Percentiles rank a stretch among this genome's conserved stretches.
Conservation (phyloP, 1,140 invertebrate genomes). For the Formica selysi region DNA sequence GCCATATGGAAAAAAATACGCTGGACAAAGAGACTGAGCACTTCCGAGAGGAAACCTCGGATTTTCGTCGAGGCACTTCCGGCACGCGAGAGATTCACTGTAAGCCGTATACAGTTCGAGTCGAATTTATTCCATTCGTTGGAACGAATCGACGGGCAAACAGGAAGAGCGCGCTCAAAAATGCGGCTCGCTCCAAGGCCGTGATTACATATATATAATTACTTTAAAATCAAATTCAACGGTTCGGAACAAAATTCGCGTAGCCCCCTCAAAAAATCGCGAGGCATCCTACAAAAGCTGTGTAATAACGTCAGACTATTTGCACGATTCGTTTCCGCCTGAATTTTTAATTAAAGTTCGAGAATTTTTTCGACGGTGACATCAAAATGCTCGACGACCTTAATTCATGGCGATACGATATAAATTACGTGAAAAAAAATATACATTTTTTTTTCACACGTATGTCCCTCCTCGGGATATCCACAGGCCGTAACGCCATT, state of each 20-base stretch:
- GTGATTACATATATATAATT: background rate
- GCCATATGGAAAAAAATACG: constrained; percentile 29
- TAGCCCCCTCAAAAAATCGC: no score
- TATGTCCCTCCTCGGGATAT: background rate
- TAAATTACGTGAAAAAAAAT: background rate
- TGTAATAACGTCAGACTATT: no score
- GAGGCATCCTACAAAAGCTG: no score
- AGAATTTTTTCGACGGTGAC: no score
- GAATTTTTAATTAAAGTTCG: no score
- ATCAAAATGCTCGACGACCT: background rate
- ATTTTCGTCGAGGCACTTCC: constrained; percentile 47
- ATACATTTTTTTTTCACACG: background rate
- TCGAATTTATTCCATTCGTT: background rate
- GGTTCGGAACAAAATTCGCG: background rate
- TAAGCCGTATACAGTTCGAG: constrained; percentile 1
- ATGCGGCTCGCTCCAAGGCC: constrained; percentile 3
- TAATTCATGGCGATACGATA: background rate
- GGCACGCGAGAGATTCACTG: constrained; percentile 39
- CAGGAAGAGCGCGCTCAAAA: constrained; percentile 39
- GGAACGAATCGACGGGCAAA: background rate
- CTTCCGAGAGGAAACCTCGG: constrained; percentile 57
- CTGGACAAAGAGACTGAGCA: constrained; percentile 38
- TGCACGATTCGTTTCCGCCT: no score
- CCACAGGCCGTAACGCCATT: constrained; percentile 8
- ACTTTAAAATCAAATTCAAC: background rate